phyloP scores from a whole-genome alignment of 2,797 vertebrate genomes.

The Pachyuromys duprasi region DNA sequence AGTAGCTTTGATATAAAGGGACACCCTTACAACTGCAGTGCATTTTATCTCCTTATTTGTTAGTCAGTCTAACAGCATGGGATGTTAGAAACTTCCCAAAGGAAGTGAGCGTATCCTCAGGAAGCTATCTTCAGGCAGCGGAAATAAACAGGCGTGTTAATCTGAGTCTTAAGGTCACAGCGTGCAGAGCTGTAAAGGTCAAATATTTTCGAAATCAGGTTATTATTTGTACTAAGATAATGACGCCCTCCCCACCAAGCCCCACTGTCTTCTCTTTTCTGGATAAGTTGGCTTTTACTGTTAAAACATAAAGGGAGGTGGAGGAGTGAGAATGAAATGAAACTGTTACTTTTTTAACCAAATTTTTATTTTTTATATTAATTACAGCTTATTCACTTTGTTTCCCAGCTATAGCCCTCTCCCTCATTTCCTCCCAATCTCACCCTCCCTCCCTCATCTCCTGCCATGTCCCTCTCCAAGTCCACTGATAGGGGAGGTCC shows the following conservation, averaged over 20 bases:
- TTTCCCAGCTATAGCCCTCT: too few relatives aligned
- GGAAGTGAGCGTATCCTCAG: slow-evolving; percentile 71
- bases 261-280: neutral
- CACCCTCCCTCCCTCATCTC: too few relatives aligned
- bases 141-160: slow-evolving; percentile 79
- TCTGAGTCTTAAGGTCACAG: slow-evolving; percentile 71
- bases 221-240: neutral
- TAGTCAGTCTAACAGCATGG: slow-evolving; percentile 60
- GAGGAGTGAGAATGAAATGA: neutral
- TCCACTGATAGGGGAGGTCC: too few relatives aligned
- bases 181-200: slow-evolving; percentile 1
- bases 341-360: too few relatives aligned
- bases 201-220: slow-evolving; percentile 56
- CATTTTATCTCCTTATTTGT: slow-evolving; percentile 49
- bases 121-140: slow-evolving; percentile 70
- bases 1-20: neutral
- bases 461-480: too few relatives aligned
- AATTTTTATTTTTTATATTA: too few relatives aligned
- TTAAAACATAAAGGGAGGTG: neutral
- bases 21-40: neutral
- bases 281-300: neutral
- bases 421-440: too few relatives aligned
- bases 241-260: neutral
- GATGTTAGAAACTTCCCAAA: slow-evolving; percentile 72
- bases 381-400: too few relatives aligned